A percentile compares a stretch with the other conserved stretches of the same genome.
phyloP scores from a whole-genome alignment of 2,113 vertebrate species.

The Rhea pennata region DNA sequence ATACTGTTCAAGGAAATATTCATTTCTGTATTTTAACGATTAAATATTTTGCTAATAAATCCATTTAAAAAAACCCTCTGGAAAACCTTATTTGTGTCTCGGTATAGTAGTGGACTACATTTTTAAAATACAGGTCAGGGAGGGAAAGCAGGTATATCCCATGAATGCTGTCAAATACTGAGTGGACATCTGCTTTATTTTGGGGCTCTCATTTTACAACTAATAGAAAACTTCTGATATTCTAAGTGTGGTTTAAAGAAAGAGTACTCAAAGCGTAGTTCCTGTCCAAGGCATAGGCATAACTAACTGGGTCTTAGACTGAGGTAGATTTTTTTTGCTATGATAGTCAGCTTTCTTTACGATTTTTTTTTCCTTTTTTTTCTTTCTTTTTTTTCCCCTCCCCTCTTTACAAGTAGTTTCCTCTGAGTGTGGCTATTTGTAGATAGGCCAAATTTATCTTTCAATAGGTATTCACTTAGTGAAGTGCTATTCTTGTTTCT shows the following conservation, averaged over 20 bases:
- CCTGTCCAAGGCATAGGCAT: fast-evolving
- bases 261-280: not conserved
- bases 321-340: not conserved
- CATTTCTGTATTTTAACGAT: not conserved
- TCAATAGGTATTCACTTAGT: not conserved
- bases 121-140: fast-evolving
- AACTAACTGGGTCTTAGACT: not conserved
- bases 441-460: not conserved
- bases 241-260: not conserved
- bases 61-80: not conserved
- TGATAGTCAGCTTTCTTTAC: not conserved
- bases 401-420: not conserved
- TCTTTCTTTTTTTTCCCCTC: no score
- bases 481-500: constrained; percentile 11
- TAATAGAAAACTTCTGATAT: not conserved
- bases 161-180: not conserved
- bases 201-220: not conserved
- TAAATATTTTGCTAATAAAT: not conserved
- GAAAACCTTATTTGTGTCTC: not conserved
- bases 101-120: not conserved
- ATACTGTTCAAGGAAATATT: not conserved
- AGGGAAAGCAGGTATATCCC: not conserved
- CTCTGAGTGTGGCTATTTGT: not conserved
- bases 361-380: not conserved
- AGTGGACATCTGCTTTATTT: not conserved